Evolutionary conservation across 2,113 vertebrate species (phyloP), one percentile per base, ranked within the genome.

Genomic region (Megalops atlanticus): DNA sequence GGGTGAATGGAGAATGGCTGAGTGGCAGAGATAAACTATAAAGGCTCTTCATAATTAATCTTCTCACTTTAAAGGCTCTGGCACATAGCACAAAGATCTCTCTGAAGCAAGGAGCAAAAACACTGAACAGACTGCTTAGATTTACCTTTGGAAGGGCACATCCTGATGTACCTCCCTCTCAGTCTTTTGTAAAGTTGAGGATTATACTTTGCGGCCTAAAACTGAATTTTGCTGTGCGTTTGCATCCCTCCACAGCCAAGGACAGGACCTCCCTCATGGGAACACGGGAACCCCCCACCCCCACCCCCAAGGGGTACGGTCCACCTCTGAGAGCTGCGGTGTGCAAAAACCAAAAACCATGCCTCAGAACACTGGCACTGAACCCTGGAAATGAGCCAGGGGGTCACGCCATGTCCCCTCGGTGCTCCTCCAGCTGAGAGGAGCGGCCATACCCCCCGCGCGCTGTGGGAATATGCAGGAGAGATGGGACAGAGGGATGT

Each of bases 171-270:
- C n/a, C n/a, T n/a, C n/a, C n/a, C n/a, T n/a, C n/a, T n/a, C n/a
- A n/a, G n/a, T 64, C 18, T 18, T n/a, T 58, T n/a, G 8, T 64
- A 8, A 4, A 31, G 7, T 27, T n/a, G 8, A 64, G 58, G 58
- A 64, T 11, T 64, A 8, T 27, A 8, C 24, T 64, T 64, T 64
- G 11, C 58, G 31, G 24, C 24, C 58, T 1, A 1, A 64, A 64
- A 64, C 31, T 72, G 69, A 4, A 47, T 73, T 80, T 81, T 85
- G 16, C 76, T 77, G 45, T 36, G 33, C 40, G 2, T 76, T 74
- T 86, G 27, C 84, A 87, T 85, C 87, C 21, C n/a, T 81, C 58
- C 89, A 4, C 79, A 87, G 86, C 79, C 82, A 85, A 74, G 89
- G 84, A 85, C 83, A 85, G 83, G 84, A 85, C 40, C 85, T 35